A percentile compares a stretch with the other conserved stretches of the same genome.
Evolutionary conservation across 2,888 invertebrate genomes (phyloP).

Genomic region (Heliconius cydno): DNA sequence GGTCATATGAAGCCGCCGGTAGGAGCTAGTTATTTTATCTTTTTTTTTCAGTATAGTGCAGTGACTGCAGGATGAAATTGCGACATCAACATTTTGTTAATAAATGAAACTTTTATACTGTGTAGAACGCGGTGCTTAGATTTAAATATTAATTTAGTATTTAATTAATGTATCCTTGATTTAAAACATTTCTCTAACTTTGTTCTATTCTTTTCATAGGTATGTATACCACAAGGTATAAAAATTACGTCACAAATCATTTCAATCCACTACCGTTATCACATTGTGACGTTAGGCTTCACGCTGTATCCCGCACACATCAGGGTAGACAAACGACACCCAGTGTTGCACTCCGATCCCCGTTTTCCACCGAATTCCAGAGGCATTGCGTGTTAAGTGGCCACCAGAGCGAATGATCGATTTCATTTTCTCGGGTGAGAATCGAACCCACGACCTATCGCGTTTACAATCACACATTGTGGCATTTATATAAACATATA

Average conservation of each 20-base stretch:
- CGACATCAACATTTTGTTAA: conserved; percentile 7
- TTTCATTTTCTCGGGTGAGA: neutral
- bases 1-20: conserved; percentile 20
- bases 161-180: neutral
- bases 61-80: conserved; percentile 12
- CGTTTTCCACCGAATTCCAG: neutral
- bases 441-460: neutral
- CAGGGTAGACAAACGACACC: neutral
- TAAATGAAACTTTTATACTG: neutral
- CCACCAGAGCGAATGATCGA: neutral
- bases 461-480: neutral
- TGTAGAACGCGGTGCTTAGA: neutral
- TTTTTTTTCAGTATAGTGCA: neutral
- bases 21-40: conserved; percentile 13
- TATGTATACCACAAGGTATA: too few species aligned
- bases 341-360: neutral
- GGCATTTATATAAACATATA: neutral
- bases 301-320: neutral
- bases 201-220: neutral
- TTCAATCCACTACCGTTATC: too few species aligned
- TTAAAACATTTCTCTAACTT: neutral
- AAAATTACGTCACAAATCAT: too few species aligned
- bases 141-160: neutral
- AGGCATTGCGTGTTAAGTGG: neutral
- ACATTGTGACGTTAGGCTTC: neutral